Base-by-base conservation (phyloP, 2,113 vertebrate genomes). In the Raja brachyura region DNA sequence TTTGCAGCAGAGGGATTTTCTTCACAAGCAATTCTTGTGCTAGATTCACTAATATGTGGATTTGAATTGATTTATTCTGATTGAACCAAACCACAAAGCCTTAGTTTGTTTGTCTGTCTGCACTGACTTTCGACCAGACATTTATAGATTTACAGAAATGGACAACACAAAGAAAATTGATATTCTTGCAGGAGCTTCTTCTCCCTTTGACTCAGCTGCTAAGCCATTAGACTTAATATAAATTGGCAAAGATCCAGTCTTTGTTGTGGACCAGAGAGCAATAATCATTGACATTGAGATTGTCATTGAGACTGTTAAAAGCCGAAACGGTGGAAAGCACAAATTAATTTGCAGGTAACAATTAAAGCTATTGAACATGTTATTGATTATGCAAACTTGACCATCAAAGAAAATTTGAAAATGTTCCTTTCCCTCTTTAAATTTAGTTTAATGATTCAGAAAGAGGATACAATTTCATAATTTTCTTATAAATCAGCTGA, bases 111-210 rank as follows among this genome's bases (percentile, higher is more conserved):
- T 66, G 63, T 61, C 79, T 48, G 25, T 56, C 79, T 83, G 14
- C n/a, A 68, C 31, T 90, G 86, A 20, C 86, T 90, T 90, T 90
- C 14, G 59, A 90, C 59, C 61, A 33, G n/a, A 90, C n/a, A 31
- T 83, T 68, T 63, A 90, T 90, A 33, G 86, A 90, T 90, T 90
- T 90, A 68, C 61, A 68, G 86, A 90, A 68, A 90, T 66, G n/a
- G 79, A 14, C 86, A 16, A 33, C 61, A 20, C n/a, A 90, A 25
- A 33, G 61, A 68, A 68, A 90, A 90, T 90, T 66, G 86, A 90
- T 68, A 68, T 90, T 63, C 86, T 90, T 90, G 59, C 63, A 39
- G 61, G 14, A 90, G 86, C 4, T 90, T 61, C 33, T 90, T 66
- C 28, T 63, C 28, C 28, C 61, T 90, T 68, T 90, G 61, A 66